Evolutionary conservation across 2,113 vertebrate species (phyloP), one percentile per base, ranked within the genome.

Genomic region (Morphnarchus princeps): DNA sequence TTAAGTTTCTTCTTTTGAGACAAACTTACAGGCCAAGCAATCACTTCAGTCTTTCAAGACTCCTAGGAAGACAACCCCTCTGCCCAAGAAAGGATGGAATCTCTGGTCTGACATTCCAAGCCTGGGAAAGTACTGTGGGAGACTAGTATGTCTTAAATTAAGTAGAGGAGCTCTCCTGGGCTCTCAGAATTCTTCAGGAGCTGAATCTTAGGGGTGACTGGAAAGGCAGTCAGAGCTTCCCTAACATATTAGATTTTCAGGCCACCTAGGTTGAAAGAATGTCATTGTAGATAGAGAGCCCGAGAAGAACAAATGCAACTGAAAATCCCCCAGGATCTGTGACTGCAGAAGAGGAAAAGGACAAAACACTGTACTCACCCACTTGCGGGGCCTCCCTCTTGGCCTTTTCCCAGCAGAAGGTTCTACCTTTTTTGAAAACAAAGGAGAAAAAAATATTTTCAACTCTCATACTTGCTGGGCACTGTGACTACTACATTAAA

Each of bases 371-470:
- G 1, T 42, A 95, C 97, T 97, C 50, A 97, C 97, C 96, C 96
- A 97, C 73, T 98, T 98, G 57, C 95, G 97, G 13, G 97, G 97
- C 55, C 97, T 96, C 78, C 97, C 97, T 84, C 97, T 95, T 29
- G 43, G 89, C 69, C 54, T 97, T 17, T 97, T 98, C 54, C 28
- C 92, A 92, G 50, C 57, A 62, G 95, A 2, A 93, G 84, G 36
- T 28, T 81, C 91, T 74, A 49, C 79, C 97, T 98, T 85, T 50
- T 94, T 94, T 61, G n/a, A 65, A 93, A 90, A n/a, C 63, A 62
- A 91, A 47, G 8, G 2, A 15, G 7, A 21, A 18, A 45, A 52
- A 36, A 19, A 10, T 8, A 54, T n/a, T 79, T 65, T 87, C 67
- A 93, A 25, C 29, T 89, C 78, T 79, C 22, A 3, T 29, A 71